These are phyloP conservation scores for Eristalinus sepulchralis DNA, from an alignment of 2,888 invertebrate species.

Conservation along the genomic window DNA sequence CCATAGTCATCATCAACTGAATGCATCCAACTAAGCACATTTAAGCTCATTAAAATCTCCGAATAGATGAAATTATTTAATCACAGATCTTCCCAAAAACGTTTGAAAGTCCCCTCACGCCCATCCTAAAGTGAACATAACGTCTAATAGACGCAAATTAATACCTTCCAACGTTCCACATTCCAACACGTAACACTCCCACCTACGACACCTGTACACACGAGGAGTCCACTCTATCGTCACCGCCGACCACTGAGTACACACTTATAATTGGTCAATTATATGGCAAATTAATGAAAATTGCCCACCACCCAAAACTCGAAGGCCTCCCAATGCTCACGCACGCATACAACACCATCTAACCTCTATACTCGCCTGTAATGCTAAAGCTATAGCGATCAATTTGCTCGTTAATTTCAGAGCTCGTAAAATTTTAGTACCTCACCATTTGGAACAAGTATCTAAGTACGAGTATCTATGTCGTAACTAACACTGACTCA, in stretches of 20 bases:
- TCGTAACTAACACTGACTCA: slow-evolving; percentile 15
- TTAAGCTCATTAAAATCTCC: slow-evolving; percentile 7
- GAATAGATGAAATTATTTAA: slow-evolving; percentile 8
- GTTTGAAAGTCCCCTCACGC: background rate
- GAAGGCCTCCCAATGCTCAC: background rate
- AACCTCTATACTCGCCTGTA: background rate
- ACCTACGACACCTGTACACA: slow-evolving; percentile 1
- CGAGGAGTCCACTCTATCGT: background rate
- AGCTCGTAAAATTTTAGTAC: slow-evolving; percentile 32
- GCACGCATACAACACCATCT: background rate
- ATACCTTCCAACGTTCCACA: background rate
- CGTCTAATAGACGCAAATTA: slow-evolving; percentile 11
- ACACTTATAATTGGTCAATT: slow-evolving; percentile 36
- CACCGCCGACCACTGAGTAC: slow-evolving; percentile 13
- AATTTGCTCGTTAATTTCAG: slow-evolving; percentile 29
- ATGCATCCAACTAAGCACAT: background rate
- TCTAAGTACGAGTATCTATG: slow-evolving; percentile 19
- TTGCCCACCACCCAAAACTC: slow-evolving; percentile 10
- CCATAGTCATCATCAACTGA: background rate
- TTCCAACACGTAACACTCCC: background rate
- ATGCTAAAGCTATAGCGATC: slow-evolving; percentile 12
- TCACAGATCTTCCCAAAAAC: background rate
- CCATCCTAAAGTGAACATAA: background rate
- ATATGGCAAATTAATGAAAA: slow-evolving; percentile 31
- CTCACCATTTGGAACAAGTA: slow-evolving; percentile 11